Evolutionary conservation across 2,113 vertebrate species (phyloP).

Genomic region (Archocentrus centrarchus): DNA sequence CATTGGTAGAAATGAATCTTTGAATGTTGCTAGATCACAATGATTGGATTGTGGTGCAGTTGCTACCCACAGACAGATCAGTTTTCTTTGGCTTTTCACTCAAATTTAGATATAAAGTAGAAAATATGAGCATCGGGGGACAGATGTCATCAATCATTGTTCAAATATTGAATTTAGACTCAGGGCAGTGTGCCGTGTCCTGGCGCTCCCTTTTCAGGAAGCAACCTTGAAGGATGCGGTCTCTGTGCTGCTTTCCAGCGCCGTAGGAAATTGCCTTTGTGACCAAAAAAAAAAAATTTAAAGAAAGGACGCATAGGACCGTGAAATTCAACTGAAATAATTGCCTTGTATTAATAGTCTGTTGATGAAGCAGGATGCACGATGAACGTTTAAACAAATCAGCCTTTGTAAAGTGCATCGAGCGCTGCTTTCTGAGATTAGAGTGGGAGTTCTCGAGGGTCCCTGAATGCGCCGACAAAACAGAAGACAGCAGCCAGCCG

Average conservation of each 20-base stretch:
- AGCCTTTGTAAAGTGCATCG: neutral
- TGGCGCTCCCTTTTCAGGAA: conserved; percentile 17
- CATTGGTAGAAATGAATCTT: neutral
- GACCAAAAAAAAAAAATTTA: too few relatives aligned
- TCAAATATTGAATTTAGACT: conserved; percentile 18
- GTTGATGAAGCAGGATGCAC: rapidly evolving
- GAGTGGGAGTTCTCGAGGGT: neutral
- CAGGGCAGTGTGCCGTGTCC: neutral
- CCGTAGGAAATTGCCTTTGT: neutral
- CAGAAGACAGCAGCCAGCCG: neutral
- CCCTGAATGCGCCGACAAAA: neutral
- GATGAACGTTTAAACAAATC: neutral
- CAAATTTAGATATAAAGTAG: neutral
- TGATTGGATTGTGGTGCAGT: neutral
- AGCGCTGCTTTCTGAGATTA: neutral
- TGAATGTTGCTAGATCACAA: neutral
- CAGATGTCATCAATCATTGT: neutral
- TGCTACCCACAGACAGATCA: neutral
- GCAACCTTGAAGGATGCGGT: conserved; percentile 11
- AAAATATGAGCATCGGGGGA: neutral
- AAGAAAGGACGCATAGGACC: neutral
- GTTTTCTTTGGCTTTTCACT: neutral
- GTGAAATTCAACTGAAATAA: neutral
- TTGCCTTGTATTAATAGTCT: rapidly evolving
- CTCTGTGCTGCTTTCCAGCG: neutral